Evolutionary conservation across 1,140 invertebrate species (phyloP).

Genomic region (Belonocnema kinseyi): DNA sequence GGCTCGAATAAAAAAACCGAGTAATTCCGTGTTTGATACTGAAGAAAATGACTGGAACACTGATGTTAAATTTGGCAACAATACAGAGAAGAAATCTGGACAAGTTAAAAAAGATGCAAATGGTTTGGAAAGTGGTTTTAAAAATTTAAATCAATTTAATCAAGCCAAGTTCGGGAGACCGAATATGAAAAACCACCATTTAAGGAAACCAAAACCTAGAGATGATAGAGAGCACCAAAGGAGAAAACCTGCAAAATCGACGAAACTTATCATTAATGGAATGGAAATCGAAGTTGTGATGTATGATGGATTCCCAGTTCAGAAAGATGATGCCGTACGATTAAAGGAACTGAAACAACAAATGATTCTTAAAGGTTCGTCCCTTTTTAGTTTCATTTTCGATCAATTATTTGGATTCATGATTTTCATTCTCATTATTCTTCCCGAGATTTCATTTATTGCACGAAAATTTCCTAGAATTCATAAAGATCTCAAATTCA

Average conservation of each 20-base stretch:
- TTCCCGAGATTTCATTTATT: no score
- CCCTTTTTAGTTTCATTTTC: not conserved
- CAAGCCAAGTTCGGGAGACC: slow-evolving; percentile 9
- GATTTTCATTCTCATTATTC: no score
- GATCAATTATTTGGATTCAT: no score
- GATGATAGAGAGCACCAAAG: slow-evolving; percentile 69
- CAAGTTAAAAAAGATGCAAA: not conserved
- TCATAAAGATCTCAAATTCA: no score
- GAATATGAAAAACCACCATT: slow-evolving; percentile 42
- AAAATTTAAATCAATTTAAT: slow-evolving; percentile 39
- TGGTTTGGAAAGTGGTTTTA: not conserved
- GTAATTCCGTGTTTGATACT: slow-evolving; percentile 38
- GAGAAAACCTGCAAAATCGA: slow-evolving; percentile 74
- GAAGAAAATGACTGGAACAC: slow-evolving; percentile 53
- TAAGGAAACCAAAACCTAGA: slow-evolving; percentile 58
- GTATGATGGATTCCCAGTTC: slow-evolving; percentile 83
- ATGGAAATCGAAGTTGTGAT: slow-evolving; percentile 79
- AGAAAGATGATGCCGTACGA: slow-evolving; percentile 83
- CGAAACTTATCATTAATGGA: slow-evolving; percentile 80
- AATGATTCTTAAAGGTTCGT: slow-evolving; percentile 80
- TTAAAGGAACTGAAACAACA: slow-evolving; percentile 78
- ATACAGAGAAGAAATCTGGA: slow-evolving; percentile 36
- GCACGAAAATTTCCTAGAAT: no score
- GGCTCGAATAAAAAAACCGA: not conserved
- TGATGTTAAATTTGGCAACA: slow-evolving; percentile 44